Conservation (phyloP, 2,797 vertebrate species). For the Enteromius unitaeniatus region DNA sequence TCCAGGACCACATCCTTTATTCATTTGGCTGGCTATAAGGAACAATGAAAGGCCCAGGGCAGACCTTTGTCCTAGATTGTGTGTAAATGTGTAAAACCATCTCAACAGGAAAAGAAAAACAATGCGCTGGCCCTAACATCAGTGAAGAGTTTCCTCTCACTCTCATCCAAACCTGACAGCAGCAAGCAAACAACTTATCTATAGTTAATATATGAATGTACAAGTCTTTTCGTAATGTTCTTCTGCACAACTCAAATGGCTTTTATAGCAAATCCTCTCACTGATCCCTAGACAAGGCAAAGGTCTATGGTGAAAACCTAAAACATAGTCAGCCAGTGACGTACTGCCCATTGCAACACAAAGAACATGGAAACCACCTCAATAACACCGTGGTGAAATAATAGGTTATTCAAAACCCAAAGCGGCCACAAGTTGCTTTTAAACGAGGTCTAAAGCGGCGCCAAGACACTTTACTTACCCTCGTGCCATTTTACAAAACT, state of each 20-base stretch:
- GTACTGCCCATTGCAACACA: not conserved
- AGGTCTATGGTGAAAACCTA: slow-evolving; percentile 11
- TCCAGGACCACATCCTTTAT: slow-evolving; percentile 16
- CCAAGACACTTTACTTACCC: not conserved
- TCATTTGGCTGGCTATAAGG: slow-evolving; percentile 10
- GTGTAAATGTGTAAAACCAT: slow-evolving; percentile 54
- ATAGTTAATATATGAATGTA: not conserved
- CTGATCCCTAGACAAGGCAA: not conserved
- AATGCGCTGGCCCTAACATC: slow-evolving; percentile 64
- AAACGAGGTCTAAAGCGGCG: not conserved
- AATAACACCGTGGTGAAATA: not conserved
- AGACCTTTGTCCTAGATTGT: slow-evolving; percentile 51
- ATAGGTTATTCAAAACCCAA: not conserved
- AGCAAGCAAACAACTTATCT: slow-evolving; percentile 20
- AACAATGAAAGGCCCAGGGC: slow-evolving; percentile 20
- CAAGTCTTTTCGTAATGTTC: not conserved
- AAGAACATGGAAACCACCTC: not conserved
- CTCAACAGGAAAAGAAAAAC: slow-evolving; percentile 78
- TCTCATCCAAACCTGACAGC: slow-evolving; percentile 46
- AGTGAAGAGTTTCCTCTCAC: slow-evolving; percentile 40
- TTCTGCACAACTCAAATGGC: not conserved
- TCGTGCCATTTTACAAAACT: not conserved
- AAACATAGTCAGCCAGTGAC: not conserved
- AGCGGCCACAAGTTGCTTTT: not conserved
- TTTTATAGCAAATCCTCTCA: slow-evolving; percentile 10